Conservation (phyloP, 2,797 vertebrate species). For the Gallinago stenura region DNA sequence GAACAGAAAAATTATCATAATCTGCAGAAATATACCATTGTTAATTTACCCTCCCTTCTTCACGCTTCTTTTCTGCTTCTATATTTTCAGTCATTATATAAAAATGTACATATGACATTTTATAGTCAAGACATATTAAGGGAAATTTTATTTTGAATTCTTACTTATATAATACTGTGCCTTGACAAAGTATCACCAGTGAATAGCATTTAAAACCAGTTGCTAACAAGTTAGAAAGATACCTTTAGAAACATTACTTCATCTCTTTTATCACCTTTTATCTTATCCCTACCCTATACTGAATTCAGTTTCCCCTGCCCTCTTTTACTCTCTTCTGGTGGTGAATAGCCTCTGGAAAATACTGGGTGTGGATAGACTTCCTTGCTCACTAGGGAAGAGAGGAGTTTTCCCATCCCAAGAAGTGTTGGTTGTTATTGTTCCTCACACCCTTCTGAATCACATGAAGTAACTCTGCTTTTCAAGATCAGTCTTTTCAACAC, state of each 20-base stretch:
- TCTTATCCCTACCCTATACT: conserved; percentile 50
- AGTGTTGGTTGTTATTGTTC: conserved; percentile 49
- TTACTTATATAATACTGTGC: neutral
- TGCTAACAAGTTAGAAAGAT: neutral
- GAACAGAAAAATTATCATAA: neutral
- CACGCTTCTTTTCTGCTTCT: neutral
- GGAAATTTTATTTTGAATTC: neutral
- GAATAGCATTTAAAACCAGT: neutral
- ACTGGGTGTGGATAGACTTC: conserved; percentile 66
- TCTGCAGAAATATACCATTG: neutral
- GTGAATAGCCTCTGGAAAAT: conserved; percentile 56
- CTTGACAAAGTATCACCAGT: neutral
- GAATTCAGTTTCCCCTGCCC: conserved; percentile 31
- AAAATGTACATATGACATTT: neutral
- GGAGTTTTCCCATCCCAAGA: conserved; percentile 71
- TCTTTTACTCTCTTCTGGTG: neutral
- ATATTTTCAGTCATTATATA: neutral
- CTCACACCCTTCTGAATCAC: conserved; percentile 47
- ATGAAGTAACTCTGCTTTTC: neutral
- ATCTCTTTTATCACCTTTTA: conserved; percentile 44
- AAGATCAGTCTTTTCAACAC: conserved; percentile 24
- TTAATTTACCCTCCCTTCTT: neutral
- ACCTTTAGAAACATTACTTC: conserved; percentile 64
- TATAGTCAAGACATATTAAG: neutral
- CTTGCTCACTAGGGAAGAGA: conserved; percentile 63